A percentile compares a stretch with the other conserved stretches of the same genome.
phyloP scores from a whole-genome alignment of 2,888 invertebrate genomes.

The Himalopsyche japonica region DNA sequence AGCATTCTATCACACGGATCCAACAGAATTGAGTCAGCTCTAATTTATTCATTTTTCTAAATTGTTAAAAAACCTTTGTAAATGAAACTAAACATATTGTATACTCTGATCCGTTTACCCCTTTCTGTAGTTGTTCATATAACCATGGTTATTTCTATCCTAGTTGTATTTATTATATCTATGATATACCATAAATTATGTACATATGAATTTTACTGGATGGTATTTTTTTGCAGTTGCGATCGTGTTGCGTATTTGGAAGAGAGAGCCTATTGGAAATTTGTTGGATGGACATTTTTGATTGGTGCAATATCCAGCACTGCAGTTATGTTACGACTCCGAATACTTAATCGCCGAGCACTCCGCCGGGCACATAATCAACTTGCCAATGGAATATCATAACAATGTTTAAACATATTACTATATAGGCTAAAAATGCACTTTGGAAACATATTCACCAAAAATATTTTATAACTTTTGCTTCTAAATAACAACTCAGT shows the following conservation, averaged over 20 bases:
- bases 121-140: slow-evolving; percentile 10
- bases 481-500: no score
- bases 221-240: slow-evolving; percentile 66
- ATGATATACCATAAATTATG: slow-evolving; percentile 19
- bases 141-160: not conserved
- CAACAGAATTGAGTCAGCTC: no score
- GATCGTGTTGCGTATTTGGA: slow-evolving; percentile 83
- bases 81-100: no score
- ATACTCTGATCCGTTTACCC: not conserved
- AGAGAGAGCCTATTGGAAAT: slow-evolving; percentile 82
- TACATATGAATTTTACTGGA: not conserved
- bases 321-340: slow-evolving; percentile 67
- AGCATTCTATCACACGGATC: no score
- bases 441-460: not conserved
- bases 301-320: slow-evolving; percentile 67
- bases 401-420: not conserved
- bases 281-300: slow-evolving; percentile 72
- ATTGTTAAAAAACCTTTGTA: no score
- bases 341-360: slow-evolving; percentile 68
- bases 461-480: no score
- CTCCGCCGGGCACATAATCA: slow-evolving; percentile 72
- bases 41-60: no score
- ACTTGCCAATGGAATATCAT: slow-evolving; percentile 63
- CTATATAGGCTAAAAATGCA: not conserved
- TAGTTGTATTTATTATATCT: no score